Evolutionary conservation across 2,888 invertebrate species (phyloP).

Genomic region (Metalampra italica): DNA sequence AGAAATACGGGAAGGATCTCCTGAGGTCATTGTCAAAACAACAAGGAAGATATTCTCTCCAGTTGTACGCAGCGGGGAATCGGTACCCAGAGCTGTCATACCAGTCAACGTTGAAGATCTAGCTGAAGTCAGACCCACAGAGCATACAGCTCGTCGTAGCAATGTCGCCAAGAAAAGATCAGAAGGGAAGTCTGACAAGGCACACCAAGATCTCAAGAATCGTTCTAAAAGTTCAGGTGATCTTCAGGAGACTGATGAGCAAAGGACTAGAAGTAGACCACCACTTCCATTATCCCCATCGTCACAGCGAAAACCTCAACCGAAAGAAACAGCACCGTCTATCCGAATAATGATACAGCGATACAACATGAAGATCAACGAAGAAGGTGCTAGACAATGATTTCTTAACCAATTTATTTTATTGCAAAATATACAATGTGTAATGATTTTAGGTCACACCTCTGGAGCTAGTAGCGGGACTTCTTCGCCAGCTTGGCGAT

Average conservation of each 20-base stretch:
- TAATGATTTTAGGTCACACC: slow-evolving; percentile 43
- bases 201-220: slow-evolving; percentile 32
- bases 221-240: slow-evolving; percentile 56
- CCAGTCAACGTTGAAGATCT: slow-evolving; percentile 63
- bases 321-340: slow-evolving; percentile 83
- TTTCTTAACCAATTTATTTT: slow-evolving; percentile 6
- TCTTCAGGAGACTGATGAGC: slow-evolving; percentile 54
- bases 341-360: slow-evolving; percentile 84
- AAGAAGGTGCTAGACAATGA: slow-evolving; percentile 56
- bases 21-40: slow-evolving; percentile 87
- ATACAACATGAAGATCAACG: slow-evolving; percentile 81
- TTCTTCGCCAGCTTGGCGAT: slow-evolving; percentile 83
- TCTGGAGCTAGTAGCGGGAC: slow-evolving; percentile 79
- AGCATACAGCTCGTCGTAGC: slow-evolving; percentile 22
- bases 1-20: slow-evolving; percentile 56
- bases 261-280: slow-evolving; percentile 60
- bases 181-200: slow-evolving; percentile 30
- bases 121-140: slow-evolving; percentile 49
- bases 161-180: slow-evolving; percentile 27
- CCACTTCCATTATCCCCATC: slow-evolving; percentile 81
- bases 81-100: slow-evolving; percentile 73
- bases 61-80: slow-evolving; percentile 78
- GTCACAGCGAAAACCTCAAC: slow-evolving; percentile 70
- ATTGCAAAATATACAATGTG: no score
- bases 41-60: slow-evolving; percentile 89